Percentiles rank a stretch among this genome's conserved stretches.
phyloP scores from a whole-genome alignment of 2,888 invertebrate species.

The Acrocyrtus sp. region DNA sequence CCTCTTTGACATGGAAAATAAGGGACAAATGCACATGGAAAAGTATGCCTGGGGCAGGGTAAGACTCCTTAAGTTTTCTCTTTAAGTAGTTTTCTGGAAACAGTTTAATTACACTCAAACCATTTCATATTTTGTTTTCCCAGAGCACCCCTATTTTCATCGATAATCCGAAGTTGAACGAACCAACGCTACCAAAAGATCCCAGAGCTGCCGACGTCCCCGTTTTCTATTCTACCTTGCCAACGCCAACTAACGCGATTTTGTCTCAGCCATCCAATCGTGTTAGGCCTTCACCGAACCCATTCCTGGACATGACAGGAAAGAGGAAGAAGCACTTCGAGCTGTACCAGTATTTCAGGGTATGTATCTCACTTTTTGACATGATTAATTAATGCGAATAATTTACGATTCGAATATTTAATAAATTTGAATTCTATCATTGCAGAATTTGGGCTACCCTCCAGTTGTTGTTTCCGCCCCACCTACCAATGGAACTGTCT shows the following conservation, averaged over 20 bases:
- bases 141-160: neutral
- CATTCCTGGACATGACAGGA: constrained; percentile 5
- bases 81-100: neutral
- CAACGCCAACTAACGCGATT: neutral
- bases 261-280: neutral
- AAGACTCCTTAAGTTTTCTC: too few relatives aligned
- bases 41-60: constrained; percentile 47
- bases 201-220: constrained; percentile 9
- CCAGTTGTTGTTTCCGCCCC: neutral
- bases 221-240: neutral
- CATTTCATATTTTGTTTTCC: too few relatives aligned
- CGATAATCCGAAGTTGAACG: too few relatives aligned
- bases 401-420: neutral
- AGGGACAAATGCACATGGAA: constrained; percentile 36
- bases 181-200: neutral
- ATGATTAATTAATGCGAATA: neutral
- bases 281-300: neutral
- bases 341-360: constrained; percentile 16
- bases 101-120: too few relatives aligned
- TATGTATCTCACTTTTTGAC: neutral
- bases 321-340: constrained; percentile 34
- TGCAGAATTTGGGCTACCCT: constrained; percentile 2
- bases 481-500: constrained; percentile 1
- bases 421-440: neutral
- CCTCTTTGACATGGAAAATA: constrained; percentile 30